Evolutionary conservation across 2,888 invertebrate species (phyloP), one percentile per base, ranked within the genome.

Genomic region (Zygaena filipendulae): DNA sequence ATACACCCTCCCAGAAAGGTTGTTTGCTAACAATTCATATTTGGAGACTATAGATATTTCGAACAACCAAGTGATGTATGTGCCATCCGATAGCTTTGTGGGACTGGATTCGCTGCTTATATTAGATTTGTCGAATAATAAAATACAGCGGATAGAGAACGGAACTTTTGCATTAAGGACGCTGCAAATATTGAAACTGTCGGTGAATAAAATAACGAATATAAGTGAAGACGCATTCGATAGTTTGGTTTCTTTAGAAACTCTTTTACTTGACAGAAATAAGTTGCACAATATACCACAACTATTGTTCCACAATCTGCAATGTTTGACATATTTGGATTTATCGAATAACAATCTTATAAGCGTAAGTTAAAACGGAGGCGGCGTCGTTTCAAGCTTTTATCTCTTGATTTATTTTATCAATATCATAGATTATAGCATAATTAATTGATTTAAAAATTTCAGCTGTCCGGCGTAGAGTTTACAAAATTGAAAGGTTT

Each of bases 81-180:
- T 88, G 24, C 84, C 85, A 1, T 79, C 82, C 12, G 77, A 74
- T 11, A 55, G 84, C 12, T 86, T 90, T 32, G 51, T 74, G 1
- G 83, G 82, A 3, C 66, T 88, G 13, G 59, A 66, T 5, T 74
- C 81, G 2, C 57, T 91, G 10, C 83, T 84, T 44, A 87, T 88
- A 49, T 63, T 92, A 32, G 90, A 91, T 62, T 60, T 91, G 11
- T 86, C 87, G 3, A 83, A 82, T 33, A 91, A 91, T 59, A 75
- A 79, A 46, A 70, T 91, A 38, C 80, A 81, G 27, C 67, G 61
- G 9, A 64, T 91, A 23, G 82, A 84, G 33, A 81, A 81, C 22
- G 74, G 74, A 26, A 68, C 84, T 1, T 85, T 89, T 45, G 72
- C 82, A 25, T 59, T 90, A 25, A 66, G 54, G 27, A 74, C 74